These are phyloP conservation scores for Arenaria interpres DNA, from an alignment of 2,113 vertebrate species.

Conservation along the genomic window DNA sequence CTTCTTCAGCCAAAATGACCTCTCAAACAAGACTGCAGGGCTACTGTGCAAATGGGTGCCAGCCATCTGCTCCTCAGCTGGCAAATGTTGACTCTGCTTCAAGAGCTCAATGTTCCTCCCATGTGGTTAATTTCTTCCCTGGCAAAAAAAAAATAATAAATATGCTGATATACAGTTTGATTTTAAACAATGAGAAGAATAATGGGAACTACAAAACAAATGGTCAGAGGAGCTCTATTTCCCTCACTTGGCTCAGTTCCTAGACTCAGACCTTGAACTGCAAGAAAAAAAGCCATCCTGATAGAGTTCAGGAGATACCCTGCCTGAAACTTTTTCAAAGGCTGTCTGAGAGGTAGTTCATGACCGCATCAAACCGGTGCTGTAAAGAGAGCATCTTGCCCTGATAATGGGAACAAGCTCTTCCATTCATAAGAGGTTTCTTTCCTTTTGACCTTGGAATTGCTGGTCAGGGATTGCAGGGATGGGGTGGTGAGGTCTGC, in stretches of 20 bases:
- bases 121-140: not conserved
- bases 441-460: not conserved
- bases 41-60: conserved; percentile 33
- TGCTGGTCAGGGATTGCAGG: not conserved
- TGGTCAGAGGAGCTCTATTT: not conserved
- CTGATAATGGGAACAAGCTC: not conserved
- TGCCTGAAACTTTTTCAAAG: not conserved
- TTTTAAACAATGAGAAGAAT: conserved; percentile 1
- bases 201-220: not conserved
- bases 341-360: not conserved
- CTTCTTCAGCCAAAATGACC: not conserved
- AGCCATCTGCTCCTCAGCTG: conserved; percentile 39
- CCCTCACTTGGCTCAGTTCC: not conserved
- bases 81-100: not conserved
- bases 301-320: not conserved
- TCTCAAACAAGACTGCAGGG: not conserved
- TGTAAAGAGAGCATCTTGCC: not conserved
- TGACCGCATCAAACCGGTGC: not conserved
- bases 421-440: rapidly evolving
- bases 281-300: not conserved
- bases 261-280: not conserved
- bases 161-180: not conserved
- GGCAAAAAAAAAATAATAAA: not conserved
- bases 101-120: not conserved
- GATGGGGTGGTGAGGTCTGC: not conserved